phyloP scores from a whole-genome alignment of 2,797 vertebrate genomes.

The Pseudochirops corinnae region DNA sequence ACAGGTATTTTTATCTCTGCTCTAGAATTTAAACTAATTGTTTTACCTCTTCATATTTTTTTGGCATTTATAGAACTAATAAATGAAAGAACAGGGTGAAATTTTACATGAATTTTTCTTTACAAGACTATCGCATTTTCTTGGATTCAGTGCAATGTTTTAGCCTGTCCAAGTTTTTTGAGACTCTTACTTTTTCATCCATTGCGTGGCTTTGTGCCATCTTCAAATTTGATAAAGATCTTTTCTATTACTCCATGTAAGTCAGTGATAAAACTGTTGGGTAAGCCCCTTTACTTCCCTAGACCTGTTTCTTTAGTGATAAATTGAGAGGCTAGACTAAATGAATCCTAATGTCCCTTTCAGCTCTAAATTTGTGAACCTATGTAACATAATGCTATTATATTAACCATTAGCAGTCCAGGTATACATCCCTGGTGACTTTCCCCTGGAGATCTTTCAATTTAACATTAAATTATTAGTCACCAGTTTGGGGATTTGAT shows the following conservation, averaged over 20 bases:
- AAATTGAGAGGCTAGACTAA: background rate
- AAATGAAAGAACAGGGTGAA: background rate
- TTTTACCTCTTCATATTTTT: background rate
- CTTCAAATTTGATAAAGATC: background rate
- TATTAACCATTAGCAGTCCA: background rate
- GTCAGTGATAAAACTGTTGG: background rate
- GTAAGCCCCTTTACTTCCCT: background rate
- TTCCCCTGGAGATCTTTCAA: background rate
- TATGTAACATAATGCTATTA: background rate
- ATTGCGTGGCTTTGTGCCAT: background rate
- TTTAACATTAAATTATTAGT: background rate
- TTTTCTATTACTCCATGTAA: background rate
- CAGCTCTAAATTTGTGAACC: background rate
- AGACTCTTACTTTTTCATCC: background rate
- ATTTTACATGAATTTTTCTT: background rate
- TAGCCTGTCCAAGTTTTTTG: background rate
- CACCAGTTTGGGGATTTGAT: background rate
- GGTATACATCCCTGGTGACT: background rate
- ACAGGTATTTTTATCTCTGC: background rate
- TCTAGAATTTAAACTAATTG: background rate
- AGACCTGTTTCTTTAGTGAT: background rate
- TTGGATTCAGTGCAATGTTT: background rate
- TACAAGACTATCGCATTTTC: background rate
- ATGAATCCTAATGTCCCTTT: background rate
- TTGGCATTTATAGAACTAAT: background rate